Conservation (phyloP, 2,113 vertebrate species). For the Serilophus lunatus region DNA sequence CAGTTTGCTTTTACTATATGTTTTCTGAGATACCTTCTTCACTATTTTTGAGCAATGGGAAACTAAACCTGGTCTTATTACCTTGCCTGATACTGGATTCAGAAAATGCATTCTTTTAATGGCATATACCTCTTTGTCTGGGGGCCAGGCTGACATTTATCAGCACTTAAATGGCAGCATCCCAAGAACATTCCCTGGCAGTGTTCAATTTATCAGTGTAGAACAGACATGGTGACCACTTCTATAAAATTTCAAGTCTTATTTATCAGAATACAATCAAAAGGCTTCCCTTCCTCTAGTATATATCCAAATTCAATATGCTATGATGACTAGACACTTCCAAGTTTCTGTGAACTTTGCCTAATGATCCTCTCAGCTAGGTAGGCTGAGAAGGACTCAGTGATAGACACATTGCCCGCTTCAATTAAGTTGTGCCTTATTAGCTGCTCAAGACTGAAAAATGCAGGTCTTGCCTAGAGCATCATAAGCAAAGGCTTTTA, state of each 20-base stretch:
- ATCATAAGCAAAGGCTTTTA: not conserved
- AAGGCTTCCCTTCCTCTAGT: not conserved
- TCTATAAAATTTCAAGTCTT: not conserved
- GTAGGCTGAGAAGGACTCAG: not conserved
- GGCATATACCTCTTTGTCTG: not conserved
- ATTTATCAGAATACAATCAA: not conserved
- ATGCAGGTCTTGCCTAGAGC: not conserved
- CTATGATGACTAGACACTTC: not conserved
- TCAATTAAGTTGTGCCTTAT: not conserved
- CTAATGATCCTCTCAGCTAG: not conserved
- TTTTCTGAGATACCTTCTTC: not conserved
- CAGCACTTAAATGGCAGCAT: rapidly evolving
- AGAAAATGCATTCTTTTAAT: not conserved
- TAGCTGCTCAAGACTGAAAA: not conserved
- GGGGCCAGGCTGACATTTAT: not conserved
- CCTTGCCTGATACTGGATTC: not conserved
- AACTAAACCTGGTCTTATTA: not conserved
- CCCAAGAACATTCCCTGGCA: not conserved
- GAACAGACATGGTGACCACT: not conserved
- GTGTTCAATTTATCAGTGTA: not conserved
- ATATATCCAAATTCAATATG: not conserved
- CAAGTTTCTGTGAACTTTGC: not conserved
- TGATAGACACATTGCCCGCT: not conserved
- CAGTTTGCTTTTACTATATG: not conserved
- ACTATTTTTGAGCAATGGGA: not conserved